These are phyloP conservation scores for Cephus cinctus DNA, from an alignment of 1,140 invertebrate genomes.

Conservation along the genomic window DNA sequence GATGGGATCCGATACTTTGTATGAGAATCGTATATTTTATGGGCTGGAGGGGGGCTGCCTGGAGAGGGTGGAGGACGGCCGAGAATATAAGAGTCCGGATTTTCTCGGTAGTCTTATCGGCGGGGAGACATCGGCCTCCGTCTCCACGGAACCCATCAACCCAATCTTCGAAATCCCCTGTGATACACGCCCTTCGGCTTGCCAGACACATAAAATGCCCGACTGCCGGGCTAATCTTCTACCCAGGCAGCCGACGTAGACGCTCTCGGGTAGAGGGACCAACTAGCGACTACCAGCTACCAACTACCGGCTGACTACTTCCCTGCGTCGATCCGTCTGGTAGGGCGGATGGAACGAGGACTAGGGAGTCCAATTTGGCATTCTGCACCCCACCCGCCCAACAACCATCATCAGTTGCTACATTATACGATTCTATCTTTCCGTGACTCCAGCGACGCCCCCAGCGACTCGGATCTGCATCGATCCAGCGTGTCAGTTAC, in stretches of 20 bases:
- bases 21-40: too few species aligned
- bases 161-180: conserved; percentile 32
- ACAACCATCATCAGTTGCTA: too few species aligned
- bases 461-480: neutral
- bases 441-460: too few species aligned
- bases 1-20: neutral
- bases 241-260: conserved; percentile 13
- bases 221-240: conserved; percentile 23
- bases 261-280: too few species aligned
- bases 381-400: too few species aligned
- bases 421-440: too few species aligned
- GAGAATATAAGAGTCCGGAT: neutral
- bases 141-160: conserved; percentile 23
- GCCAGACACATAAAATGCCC: conserved; percentile 31
- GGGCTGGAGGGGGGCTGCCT: neutral
- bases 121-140: neutral
- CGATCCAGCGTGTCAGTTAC: neutral
- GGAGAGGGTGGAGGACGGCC: neutral
- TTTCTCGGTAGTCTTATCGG: conserved; percentile 22
- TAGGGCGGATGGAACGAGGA: neutral
- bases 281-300: too few species aligned
- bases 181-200: conserved; percentile 29
- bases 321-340: neutral
- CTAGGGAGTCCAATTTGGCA: neutral
- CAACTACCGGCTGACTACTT: too few species aligned